These are phyloP conservation scores for Anolis sagrei DNA, from an alignment of 2,113 vertebrate genomes.

Conservation along the genomic window DNA sequence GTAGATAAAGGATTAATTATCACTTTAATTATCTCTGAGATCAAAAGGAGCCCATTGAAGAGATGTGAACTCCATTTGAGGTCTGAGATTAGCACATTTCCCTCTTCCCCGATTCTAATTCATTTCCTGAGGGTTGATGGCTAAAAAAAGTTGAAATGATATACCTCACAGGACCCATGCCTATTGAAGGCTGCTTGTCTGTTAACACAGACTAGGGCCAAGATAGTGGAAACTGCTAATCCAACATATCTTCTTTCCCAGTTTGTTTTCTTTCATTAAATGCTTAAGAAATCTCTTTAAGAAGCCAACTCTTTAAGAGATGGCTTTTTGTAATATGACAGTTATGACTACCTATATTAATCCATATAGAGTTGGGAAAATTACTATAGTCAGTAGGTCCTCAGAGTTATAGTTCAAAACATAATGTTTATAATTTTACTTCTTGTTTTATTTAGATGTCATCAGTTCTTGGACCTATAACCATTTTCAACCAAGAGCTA, in stretches of 20 bases:
- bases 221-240: neutral
- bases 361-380: no score
- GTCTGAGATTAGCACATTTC: neutral
- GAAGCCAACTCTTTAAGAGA: neutral
- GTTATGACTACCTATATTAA: no score
- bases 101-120: neutral
- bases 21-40: slow-evolving; percentile 45
- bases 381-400: no score
- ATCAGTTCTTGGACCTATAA: no score
- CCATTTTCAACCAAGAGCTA: neutral
- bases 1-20: slow-evolving; percentile 42
- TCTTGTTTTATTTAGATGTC: no score
- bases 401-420: no score
- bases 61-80: slow-evolving; percentile 41
- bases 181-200: neutral
- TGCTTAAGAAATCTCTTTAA: accelerated
- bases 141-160: slow-evolving; percentile 19
- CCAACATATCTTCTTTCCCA: neutral
- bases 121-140: slow-evolving; percentile 2
- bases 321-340: neutral
- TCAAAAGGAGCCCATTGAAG: neutral
- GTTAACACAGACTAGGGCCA: slow-evolving; percentile 8
- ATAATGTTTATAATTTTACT: no score
- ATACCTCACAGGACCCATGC: neutral
- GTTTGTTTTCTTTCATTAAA: neutral